These are phyloP conservation scores for Heliconius melpomene DNA, from an alignment of 1,140 invertebrate genomes.

Conservation along the genomic window DNA sequence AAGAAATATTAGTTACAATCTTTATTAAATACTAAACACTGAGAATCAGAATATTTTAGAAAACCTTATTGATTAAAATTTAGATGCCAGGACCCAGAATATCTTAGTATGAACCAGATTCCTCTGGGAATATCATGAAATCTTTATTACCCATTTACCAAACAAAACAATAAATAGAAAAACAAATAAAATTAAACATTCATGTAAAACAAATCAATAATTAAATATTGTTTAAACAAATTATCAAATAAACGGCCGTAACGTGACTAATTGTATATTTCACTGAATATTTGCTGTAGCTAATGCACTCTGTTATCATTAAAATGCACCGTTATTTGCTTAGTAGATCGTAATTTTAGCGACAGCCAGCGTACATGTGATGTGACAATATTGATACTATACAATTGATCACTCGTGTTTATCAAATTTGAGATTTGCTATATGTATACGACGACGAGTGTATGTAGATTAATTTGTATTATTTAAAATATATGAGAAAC, in stretches of 20 bases:
- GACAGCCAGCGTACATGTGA: neutral
- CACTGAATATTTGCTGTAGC: neutral
- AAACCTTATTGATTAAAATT: too few species aligned
- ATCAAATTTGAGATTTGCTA: neutral
- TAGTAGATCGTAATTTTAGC: neutral
- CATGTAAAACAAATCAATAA: neutral
- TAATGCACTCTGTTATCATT: conserved; percentile 6
- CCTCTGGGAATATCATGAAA: too few species aligned
- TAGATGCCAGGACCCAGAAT: too few species aligned
- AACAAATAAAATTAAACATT: neutral
- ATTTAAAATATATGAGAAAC: neutral
- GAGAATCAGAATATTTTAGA: too few species aligned
- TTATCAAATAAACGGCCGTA: neutral
- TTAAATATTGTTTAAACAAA: neutral
- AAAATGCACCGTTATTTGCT: conserved; percentile 5
- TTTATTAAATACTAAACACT: too few species aligned
- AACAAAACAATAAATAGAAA: too few species aligned
- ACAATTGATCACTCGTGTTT: neutral
- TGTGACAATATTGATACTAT: conserved; percentile 10
- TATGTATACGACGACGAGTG: neutral
- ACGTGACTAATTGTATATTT: conserved; percentile 12
- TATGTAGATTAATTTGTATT: neutral
- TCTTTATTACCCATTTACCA: too few species aligned
- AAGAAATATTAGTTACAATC: too few species aligned
- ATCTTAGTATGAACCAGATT: too few species aligned